phyloP scores from a whole-genome alignment of 2,113 vertebrate species.

The Eretmochelys imbricata region DNA sequence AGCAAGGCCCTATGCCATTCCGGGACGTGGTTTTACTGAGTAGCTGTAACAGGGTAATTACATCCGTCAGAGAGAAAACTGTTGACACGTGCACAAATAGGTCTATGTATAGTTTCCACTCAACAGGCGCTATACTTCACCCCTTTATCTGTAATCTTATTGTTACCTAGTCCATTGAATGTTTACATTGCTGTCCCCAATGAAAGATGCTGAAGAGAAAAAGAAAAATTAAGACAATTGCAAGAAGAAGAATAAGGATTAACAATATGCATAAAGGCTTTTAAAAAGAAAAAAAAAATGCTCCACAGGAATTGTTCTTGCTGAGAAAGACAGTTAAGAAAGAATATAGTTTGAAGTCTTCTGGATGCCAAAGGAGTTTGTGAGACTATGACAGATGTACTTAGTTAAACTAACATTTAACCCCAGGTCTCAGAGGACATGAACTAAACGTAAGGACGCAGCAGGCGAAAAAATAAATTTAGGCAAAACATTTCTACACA shows the following conservation, averaged over 20 bases:
- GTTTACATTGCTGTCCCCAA: neutral
- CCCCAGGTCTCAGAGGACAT: conserved; percentile 15
- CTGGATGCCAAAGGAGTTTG: neutral
- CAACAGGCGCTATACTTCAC: neutral
- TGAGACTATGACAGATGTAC: neutral
- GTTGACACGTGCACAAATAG: neutral
- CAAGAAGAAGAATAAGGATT: neutral
- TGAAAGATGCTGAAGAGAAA: neutral
- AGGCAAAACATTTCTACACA: neutral
- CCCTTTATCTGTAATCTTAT: neutral
- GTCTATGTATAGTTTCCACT: neutral
- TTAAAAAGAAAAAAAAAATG: neutral
- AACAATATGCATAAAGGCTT: neutral
- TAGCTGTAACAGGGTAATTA: neutral
- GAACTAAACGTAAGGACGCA: neutral
- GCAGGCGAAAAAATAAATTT: neutral
- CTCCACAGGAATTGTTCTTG: neutral
- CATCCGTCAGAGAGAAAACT: neutral
- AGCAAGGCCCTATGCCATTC: neutral
- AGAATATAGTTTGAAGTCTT: neutral
- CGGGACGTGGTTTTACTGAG: neutral
- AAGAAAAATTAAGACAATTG: neutral
- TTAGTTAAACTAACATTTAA: conserved; percentile 24
- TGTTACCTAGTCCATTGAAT: neutral
- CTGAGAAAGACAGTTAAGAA: neutral